Base-by-base conservation (phyloP, 2,797 vertebrate genomes). In the Aphelocoma californica region DNA sequence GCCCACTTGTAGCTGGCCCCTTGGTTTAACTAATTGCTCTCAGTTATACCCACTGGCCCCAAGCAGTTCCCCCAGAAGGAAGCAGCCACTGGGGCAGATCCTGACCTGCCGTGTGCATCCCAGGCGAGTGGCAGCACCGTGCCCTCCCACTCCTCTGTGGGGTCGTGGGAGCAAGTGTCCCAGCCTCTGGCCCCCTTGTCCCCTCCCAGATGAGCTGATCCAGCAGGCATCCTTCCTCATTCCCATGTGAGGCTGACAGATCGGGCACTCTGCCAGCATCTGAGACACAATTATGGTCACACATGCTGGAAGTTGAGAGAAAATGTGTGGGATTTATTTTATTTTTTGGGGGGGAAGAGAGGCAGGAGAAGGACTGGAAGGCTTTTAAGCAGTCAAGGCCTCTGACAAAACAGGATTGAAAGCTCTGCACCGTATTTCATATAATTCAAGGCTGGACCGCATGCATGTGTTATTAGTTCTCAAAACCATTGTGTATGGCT, bases 391-490 rank as follows among this genome's bases (percentile, higher is more conserved):
- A 92, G 86, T 86, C 77, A 73, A 92, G 86, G 80, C 45, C 92
- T 83, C 70, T 93, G 93, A 93, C 80, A 88, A 88, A 88, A 81
- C 60, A 61, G 88, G 67, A 80, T 26, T 86, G 83, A 92, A 93
- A 92, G 86, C 80, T 86, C 44, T 44, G 73, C 67, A 65, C 67
- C 42, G 17, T 88, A 92, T 94, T 96, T 95, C 86, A 87, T 61
- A 44, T 40, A 92, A 87, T 86, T 94, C 93, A 94, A 94, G 88
- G 90, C 90, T 92, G 88, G 71, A 71, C 45, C 6, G 0, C 45
- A 34, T 71, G 87, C 90, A 84, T 92, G 82, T 93, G 82, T 92
- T 94, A 91, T 50, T 93, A 90, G 94, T 92, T 96, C 90, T 95
- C 56, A 61, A 86, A 95, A 92, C 21, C 85, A 86, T 88, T 90